Percentiles rank a stretch among this genome's conserved stretches.
These are phyloP conservation scores for Drosophila asahinai DNA, from an alignment of 1,140 invertebrate genomes.

Conservation along the genomic window DNA sequence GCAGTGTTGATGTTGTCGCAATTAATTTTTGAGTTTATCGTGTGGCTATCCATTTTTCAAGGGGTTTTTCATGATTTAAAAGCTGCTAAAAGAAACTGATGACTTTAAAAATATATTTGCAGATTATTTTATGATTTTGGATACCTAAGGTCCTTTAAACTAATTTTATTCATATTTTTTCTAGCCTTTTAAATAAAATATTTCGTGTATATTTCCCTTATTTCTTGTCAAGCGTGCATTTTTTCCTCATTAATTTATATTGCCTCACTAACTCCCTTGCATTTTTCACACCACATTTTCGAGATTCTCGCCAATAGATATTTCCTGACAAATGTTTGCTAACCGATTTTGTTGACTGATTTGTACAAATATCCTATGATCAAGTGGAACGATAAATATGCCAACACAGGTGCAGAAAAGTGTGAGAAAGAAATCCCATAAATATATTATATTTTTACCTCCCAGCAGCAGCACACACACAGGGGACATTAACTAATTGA, in stretches of 20 bases:
- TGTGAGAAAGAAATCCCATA: conserved; percentile 23
- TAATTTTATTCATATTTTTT: not conserved
- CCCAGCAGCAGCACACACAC: not conserved
- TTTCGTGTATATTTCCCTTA: no score
- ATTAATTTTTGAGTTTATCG: conserved; percentile 19
- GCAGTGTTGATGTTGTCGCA: conserved; percentile 36
- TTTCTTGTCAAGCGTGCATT: conserved; percentile 27
- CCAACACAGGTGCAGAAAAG: conserved; percentile 18
- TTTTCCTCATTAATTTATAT: conserved; percentile 53
- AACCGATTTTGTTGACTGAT: conserved; percentile 48
- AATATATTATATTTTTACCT: not conserved
- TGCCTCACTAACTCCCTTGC: not conserved
- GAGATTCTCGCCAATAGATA: conserved; percentile 56
- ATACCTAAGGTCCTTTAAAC: no score
- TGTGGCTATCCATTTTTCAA: not conserved
- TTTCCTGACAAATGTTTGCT: conserved; percentile 66
- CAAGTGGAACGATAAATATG: conserved; percentile 18
- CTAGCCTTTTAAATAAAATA: no score
- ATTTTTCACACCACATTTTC: conserved; percentile 60
- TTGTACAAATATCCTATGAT: conserved; percentile 12
- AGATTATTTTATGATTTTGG: not conserved
- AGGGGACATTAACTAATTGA: conserved; percentile 51
- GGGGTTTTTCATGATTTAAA: not conserved
- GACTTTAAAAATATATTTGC: not conserved
- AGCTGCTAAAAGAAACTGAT: no score